Evolutionary conservation across 2,888 invertebrate species (phyloP).

Genomic region (Actias luna): DNA sequence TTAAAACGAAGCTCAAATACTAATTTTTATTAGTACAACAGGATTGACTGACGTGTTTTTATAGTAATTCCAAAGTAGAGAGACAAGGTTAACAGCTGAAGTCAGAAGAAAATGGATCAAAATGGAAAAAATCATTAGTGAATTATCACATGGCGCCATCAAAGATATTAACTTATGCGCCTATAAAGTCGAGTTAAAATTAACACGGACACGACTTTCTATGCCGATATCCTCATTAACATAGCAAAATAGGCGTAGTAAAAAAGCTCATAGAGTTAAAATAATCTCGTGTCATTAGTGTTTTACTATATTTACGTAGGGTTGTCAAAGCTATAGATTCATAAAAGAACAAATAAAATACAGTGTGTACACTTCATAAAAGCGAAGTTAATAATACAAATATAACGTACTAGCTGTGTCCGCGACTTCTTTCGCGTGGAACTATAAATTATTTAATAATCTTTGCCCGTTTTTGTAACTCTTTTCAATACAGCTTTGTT

Average conservation of each 20-base stretch:
- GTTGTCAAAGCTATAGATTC: background rate
- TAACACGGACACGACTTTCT: background rate
- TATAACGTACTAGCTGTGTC: no score
- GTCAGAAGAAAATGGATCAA: background rate
- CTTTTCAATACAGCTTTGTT: no score
- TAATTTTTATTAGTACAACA: no score
- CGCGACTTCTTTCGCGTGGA: no score
- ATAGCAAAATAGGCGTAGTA: constrained; percentile 1
- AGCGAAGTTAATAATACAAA: no score
- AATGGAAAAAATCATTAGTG: background rate
- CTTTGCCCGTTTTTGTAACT: no score
- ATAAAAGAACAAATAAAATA: no score
- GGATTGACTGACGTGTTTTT: background rate
- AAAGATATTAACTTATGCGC: background rate
- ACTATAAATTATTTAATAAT: no score
- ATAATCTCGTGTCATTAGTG: background rate
- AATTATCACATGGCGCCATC: background rate
- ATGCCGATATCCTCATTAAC: background rate
- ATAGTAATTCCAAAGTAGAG: background rate
- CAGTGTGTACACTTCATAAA: no score
- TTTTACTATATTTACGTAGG: background rate
- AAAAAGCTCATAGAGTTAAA: background rate
- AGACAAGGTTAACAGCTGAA: background rate
- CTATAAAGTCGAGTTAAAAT: constrained; percentile 3
- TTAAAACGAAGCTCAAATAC: no score